Evolutionary conservation across 2,113 vertebrate genomes (phyloP), one percentile per base, ranked within the genome.

Genomic region (Stegostoma tigrinum): DNA sequence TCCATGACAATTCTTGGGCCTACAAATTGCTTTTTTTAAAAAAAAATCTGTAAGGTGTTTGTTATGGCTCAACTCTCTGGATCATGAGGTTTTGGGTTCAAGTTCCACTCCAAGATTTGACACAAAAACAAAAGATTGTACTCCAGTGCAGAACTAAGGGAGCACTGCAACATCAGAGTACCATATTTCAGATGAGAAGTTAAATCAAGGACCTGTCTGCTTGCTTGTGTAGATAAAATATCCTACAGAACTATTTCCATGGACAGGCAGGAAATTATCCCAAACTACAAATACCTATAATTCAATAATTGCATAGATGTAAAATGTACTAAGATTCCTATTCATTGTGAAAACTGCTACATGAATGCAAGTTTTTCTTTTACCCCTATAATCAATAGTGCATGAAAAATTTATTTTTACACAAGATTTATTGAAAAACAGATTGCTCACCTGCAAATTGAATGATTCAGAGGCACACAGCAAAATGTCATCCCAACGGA

Each of bases 401-500:
- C 30, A 64, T 7, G 3, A 61, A 61, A 87, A 66, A 45, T 89
- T 61, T 85, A 64, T 68, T 94, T 97, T 97, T 98, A 97, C 97
- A 98, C 97, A 98, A 96, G 96, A 97, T 98, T 98, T 98, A 98
- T 98, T 98, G 30, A 94, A 94, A 42, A 94, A 94, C 97, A 97
- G 97, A 97, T 97, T 97, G 98, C 97, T 97, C 97, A 97, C 98
- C 97, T 98, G 98, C 97, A 98, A 98, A 97, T 97, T 97, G 97
- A 97, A 97, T 97, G 97, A 98, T 97, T 97, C 96, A 96, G 97
- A 98, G 98, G 97, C 98, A 98, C 97, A 98, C 98, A 97, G 97
- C 97, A 97, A 97, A 97, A 95, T 97, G 97, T 96, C 97, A 98
- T 97, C 95, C n/a, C 97, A 97, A 97, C 96, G 75, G 66, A 96